Evolutionary conservation across 2,797 vertebrate species (phyloP).

Genomic region (Gymnocypris eckloni): DNA sequence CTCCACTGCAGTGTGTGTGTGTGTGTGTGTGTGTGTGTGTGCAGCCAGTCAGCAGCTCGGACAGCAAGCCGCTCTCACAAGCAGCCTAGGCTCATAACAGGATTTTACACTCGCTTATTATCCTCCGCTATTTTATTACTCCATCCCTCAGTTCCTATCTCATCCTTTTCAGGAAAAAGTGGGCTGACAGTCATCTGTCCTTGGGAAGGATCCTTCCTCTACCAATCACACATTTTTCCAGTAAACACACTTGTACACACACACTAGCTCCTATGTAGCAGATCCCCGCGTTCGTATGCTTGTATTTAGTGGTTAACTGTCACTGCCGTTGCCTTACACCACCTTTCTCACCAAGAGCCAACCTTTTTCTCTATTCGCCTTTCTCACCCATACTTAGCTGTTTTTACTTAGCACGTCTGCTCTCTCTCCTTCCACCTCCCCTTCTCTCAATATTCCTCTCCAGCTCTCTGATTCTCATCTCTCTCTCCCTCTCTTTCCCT

Average conservation of each 20-base stretch:
- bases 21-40: constrained; percentile 40
- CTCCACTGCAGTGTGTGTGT: constrained; percentile 60
- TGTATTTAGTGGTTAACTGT: not conserved
- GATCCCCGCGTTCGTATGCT: constrained; percentile 1
- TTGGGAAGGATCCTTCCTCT: constrained; percentile 47
- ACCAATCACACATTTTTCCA: not conserved
- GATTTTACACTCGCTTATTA: constrained; percentile 51
- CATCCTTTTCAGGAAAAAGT: constrained; percentile 17
- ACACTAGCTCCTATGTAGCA: not conserved
- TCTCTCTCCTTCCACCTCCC: constrained; percentile 11
- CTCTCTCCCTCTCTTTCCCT: constrained; percentile 21
- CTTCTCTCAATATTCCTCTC: constrained; percentile 34
- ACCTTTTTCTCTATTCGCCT: constrained; percentile 22
- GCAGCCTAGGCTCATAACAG: constrained; percentile 48
- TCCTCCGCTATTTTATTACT: constrained; percentile 48
- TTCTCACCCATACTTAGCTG: constrained; percentile 28
- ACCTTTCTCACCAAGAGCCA: constrained; percentile 34
- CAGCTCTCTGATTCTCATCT: constrained; percentile 45
- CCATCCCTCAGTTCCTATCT: constrained; percentile 2
- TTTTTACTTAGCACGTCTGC: constrained; percentile 31
- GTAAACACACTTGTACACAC: not conserved
- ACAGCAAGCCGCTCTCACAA: constrained; percentile 25
- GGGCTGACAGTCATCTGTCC: constrained; percentile 43
- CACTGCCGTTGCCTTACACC: constrained; percentile 14
- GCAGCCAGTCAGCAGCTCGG: constrained; percentile 20